Evolutionary conservation across 64 coral and sea anemone species (phyloP), one percentile per base, ranked within the genome.

Genomic region (Montipora capricornis): DNA sequence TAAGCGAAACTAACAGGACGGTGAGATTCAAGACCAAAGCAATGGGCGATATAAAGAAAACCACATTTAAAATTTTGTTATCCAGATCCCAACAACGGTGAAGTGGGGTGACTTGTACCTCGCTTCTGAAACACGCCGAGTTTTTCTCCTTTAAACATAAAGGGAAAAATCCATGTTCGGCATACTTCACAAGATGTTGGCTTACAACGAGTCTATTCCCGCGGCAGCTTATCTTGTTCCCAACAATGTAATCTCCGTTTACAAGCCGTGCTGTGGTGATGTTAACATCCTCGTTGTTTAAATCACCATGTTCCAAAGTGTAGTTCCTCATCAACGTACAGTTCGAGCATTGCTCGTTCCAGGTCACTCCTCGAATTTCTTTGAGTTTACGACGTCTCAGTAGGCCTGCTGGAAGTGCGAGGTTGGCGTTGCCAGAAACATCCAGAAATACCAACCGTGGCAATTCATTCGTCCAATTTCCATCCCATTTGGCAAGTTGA

Each of bases 81-180:
- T 94, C 92, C 1, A 67, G 67, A 17, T 97, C 77, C 92, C 92
- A 97, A 57, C 95, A 97, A 5, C 83, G 88, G 49, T 97, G 95
- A 62, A 97, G 70, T 5, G 95, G 92, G 52, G 46, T 94, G 9
- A 80, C 80, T 19, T 13, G 68, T 16, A 97, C 62, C 47, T 90
- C 76, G 5, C 69, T 88, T 10, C 64, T 47, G 69, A 88, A 94
- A 70, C 95, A 97, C 45, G 49, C 52, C 15, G 74, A 10, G 46
- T 88, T 44, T n/a, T 62, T 62, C 13, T 64, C 60, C 10, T 94
- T 73, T 12, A 97, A 61, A 20, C 95, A 97, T 71, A 20, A 49
- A 47, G 89, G 91, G 48, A 88, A 62, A 48, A 92, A 97, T 16
- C 89, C 92, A 26, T 88, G 81, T 14, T 76, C 70, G 8, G 95